Evolutionary conservation across 92 coral and sea anemone genomes (phyloP).

Genomic region (Paragorgia papillata): DNA sequence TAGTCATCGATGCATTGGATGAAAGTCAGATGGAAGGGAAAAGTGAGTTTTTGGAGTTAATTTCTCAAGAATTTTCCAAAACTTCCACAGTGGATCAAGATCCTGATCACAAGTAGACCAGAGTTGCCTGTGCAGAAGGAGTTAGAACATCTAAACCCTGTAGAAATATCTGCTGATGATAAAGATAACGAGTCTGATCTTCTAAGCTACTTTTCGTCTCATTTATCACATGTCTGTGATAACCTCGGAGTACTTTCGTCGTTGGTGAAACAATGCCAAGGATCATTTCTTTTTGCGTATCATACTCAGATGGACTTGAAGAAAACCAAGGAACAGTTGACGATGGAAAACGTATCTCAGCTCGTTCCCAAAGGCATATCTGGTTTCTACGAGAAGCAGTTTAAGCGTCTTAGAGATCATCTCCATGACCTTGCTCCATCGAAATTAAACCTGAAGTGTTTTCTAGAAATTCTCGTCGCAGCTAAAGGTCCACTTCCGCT

Average conservation of each 20-base stretch:
- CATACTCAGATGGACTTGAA: slow-evolving; percentile 12
- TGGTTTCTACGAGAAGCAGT: slow-evolving; percentile 37
- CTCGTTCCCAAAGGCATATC: slow-evolving; percentile 40
- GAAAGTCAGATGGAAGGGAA: slow-evolving; percentile 28
- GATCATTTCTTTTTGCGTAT: slow-evolving; percentile 40
- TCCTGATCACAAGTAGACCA: slow-evolving; percentile 44
- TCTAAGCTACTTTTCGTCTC: background rate
- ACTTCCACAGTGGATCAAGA: slow-evolving; percentile 47
- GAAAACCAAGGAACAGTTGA: background rate
- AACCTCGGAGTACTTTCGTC: slow-evolving; percentile 16
- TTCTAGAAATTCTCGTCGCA: slow-evolving; percentile 31
- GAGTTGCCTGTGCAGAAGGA: slow-evolving; percentile 9
- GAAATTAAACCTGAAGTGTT: slow-evolving; percentile 30
- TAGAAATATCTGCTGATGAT: slow-evolving; percentile 11
- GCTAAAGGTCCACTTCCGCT: slow-evolving; percentile 36
- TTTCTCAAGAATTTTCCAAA: slow-evolving; percentile 32
- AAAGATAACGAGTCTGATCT: slow-evolving; percentile 35
- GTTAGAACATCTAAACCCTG: slow-evolving; percentile 5
- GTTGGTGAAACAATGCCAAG: slow-evolving; percentile 29
- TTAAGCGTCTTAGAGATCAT: slow-evolving; percentile 2
- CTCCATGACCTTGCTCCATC: slow-evolving; percentile 9
- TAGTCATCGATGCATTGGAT: slow-evolving; percentile 53
- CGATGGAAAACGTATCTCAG: slow-evolving; percentile 3
- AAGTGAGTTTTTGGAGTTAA: slow-evolving; percentile 41
- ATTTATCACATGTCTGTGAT: slow-evolving; percentile 11